These are phyloP conservation scores for Phrixothrix hirtus DNA, from an alignment of 2,888 invertebrate genomes.

Conservation along the genomic window DNA sequence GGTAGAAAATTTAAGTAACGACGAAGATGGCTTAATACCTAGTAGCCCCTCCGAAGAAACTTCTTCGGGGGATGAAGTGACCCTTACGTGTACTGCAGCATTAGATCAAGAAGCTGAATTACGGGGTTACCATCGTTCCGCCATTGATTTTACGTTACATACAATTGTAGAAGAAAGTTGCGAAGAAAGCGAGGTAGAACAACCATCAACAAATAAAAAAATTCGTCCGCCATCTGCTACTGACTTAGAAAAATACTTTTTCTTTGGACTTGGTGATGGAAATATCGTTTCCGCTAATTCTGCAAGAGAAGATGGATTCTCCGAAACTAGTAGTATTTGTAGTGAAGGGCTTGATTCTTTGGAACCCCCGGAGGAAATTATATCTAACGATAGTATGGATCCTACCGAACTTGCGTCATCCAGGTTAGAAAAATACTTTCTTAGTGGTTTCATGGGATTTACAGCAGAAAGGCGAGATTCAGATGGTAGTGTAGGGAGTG, in stretches of 20 bases:
- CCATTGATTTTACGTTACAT: slow-evolving; percentile 87
- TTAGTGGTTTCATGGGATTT: slow-evolving; percentile 83
- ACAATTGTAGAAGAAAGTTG: slow-evolving; percentile 94
- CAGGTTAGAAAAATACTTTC: slow-evolving; percentile 85
- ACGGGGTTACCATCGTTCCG: slow-evolving; percentile 78
- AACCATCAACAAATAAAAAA: slow-evolving; percentile 59
- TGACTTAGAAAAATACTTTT: slow-evolving; percentile 88
- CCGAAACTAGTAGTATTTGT: slow-evolving; percentile 84
- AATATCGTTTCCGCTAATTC: slow-evolving; percentile 59
- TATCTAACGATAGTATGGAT: slow-evolving; percentile 56
- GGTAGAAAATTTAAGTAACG: slow-evolving; percentile 86
- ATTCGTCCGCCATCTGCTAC: slow-evolving; percentile 75
- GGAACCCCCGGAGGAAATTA: slow-evolving; percentile 60
- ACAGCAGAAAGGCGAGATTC: slow-evolving; percentile 76
- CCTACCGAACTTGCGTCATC: slow-evolving; percentile 80
- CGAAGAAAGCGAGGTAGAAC: slow-evolving; percentile 88
- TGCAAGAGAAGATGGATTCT: slow-evolving; percentile 66
- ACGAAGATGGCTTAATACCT: slow-evolving; percentile 69
- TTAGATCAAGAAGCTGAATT: slow-evolving; percentile 78
- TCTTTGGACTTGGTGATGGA: slow-evolving; percentile 81
- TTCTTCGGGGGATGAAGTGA: slow-evolving; percentile 71
- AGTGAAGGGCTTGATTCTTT: slow-evolving; percentile 81
- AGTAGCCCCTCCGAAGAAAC: slow-evolving; percentile 67
- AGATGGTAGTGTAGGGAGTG: slow-evolving; percentile 87
- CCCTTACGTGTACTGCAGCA: slow-evolving; percentile 59